These are phyloP conservation scores for Neuroterus valhalla DNA, from an alignment of 1,140 invertebrate species.

Conservation along the genomic window DNA sequence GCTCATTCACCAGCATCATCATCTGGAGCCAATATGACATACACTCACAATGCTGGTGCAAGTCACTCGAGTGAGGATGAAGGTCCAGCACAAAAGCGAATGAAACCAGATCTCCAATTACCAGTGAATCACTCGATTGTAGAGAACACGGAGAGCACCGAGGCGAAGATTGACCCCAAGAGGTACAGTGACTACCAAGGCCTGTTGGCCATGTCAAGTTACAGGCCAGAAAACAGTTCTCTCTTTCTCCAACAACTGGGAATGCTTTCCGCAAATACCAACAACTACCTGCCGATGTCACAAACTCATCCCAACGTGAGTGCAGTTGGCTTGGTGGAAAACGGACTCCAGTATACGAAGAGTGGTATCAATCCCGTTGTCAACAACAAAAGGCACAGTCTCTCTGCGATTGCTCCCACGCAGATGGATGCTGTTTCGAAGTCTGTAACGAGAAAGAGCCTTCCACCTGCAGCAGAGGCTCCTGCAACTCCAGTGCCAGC, in stretches of 20 bases:
- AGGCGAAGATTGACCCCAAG: conserved; percentile 30
- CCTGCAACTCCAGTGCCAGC: conserved; percentile 49
- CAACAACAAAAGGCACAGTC: conserved; percentile 20
- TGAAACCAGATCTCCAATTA: conserved; percentile 42
- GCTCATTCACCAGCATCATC: conserved; percentile 75
- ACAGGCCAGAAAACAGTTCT: conserved; percentile 58
- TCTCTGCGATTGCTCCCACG: conserved; percentile 53
- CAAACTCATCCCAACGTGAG: neutral
- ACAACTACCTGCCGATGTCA: neutral
- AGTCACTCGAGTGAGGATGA: conserved; percentile 62
- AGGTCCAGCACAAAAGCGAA: conserved; percentile 49
- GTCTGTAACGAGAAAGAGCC: conserved; percentile 47
- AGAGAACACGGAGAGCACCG: conserved; percentile 33
- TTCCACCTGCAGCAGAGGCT: conserved; percentile 54
- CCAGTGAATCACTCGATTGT: neutral
- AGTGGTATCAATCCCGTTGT: conserved; percentile 25
- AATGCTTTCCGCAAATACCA: conserved; percentile 34
- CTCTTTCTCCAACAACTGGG: conserved; percentile 58
- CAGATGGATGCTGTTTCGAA: conserved; percentile 53
- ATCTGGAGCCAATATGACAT: conserved; percentile 69
- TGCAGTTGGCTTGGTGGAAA: conserved; percentile 66
- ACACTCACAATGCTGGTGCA: neutral
- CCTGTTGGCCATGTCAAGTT: conserved; percentile 48
- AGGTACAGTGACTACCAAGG: conserved; percentile 48
- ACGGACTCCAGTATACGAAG: conserved; percentile 67